Evolutionary conservation across 2,113 vertebrate species (phyloP).

Genomic region (Redunca redunca): DNA sequence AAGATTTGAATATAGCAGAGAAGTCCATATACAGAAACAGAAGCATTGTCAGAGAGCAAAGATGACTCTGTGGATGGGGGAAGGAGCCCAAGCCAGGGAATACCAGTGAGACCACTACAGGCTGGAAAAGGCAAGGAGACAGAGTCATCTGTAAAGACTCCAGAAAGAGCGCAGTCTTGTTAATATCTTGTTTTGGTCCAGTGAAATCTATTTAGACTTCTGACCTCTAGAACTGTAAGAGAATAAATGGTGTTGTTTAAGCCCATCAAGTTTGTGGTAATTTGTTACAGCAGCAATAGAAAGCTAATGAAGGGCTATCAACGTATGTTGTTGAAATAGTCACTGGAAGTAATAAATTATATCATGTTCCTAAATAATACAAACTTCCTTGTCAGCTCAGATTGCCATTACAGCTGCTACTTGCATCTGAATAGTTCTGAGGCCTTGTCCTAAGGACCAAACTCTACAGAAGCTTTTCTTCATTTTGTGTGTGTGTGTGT

Average conservation of each 20-base stretch:
- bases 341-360: not conserved
- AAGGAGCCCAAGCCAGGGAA: not conserved
- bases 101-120: not conserved
- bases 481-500: not conserved
- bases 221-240: not conserved
- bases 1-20: not conserved
- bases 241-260: not conserved
- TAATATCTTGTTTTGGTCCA: not conserved
- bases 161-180: not conserved
- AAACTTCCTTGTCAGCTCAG: not conserved
- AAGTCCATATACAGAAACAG: not conserved
- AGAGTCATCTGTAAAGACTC: not conserved
- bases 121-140: not conserved
- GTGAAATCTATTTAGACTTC: not conserved
- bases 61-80: not conserved
- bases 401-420: not conserved
- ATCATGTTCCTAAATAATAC: not conserved
- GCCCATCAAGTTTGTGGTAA: not conserved
- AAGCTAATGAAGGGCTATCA: not conserved
- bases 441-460: not conserved
- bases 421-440: not conserved
- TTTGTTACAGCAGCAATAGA: not conserved
- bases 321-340: not conserved
- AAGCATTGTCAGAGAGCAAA: not conserved
- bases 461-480: not conserved